Evolutionary conservation across 1,140 invertebrate genomes (phyloP).

Genomic region (Lutraria rhynchaena): DNA sequence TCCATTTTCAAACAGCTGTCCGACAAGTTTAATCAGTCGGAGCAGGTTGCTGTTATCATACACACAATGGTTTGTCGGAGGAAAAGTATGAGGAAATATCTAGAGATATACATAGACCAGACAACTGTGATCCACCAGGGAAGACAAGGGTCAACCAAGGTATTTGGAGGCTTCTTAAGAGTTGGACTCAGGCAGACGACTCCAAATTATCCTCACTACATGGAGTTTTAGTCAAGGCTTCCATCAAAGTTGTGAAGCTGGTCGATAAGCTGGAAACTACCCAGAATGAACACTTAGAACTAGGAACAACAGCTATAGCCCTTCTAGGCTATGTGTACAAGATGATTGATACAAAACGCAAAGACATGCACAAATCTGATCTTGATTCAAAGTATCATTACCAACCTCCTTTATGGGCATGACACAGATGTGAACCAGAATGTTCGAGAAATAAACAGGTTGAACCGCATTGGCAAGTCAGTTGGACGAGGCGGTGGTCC

Average conservation of each 20-base stretch:
- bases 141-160: slow-evolving; percentile 42
- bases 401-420: slow-evolving; percentile 2
- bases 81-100: slow-evolving; percentile 11
- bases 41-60: slow-evolving; percentile 22
- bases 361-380: no score
- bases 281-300: slow-evolving; percentile 18
- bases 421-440: slow-evolving; percentile 28
- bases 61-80: slow-evolving; percentile 17
- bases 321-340: slow-evolving; percentile 14
- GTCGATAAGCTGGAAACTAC: neutral
- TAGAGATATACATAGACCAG: slow-evolving; percentile 36
- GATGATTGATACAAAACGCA: slow-evolving; percentile 2
- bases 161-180: slow-evolving; percentile 37
- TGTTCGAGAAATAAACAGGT: slow-evolving; percentile 35
- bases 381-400: neutral
- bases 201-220: neutral
- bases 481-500: no score
- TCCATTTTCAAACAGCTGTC: neutral
- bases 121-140: neutral
- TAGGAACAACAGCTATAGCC: slow-evolving; percentile 10
- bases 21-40: slow-evolving; percentile 3
- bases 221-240: slow-evolving; percentile 8
- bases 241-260: slow-evolving; percentile 24
- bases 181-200: slow-evolving; percentile 21
- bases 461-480: neutral